Evolutionary conservation across 2,113 vertebrate species (phyloP), one percentile per base, ranked within the genome.

Genomic region (Salvelinus alpinus): DNA sequence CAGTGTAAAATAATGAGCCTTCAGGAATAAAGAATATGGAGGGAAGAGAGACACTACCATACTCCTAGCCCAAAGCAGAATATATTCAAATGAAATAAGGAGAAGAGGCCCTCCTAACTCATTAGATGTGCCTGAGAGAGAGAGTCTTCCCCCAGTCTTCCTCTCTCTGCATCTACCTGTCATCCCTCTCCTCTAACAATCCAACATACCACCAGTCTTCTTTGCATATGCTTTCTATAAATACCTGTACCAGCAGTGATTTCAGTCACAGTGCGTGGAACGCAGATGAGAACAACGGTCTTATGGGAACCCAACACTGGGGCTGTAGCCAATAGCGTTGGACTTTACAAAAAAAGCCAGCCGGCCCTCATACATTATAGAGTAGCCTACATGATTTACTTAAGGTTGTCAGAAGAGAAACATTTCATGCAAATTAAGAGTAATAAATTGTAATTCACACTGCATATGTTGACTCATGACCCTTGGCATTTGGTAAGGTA

Each of bases 381-480:
- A 95, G 94, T 85, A 94, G 91, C 87, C 91, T 92, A 88, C 88
- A 89, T 96, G 94, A 96, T 96, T 97, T 97, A 96, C 94, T 94
- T 93, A 93, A 92, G 90, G 91, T 95, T 98, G 95, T 97, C 96
- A 97, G 91, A 94, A 92, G 96, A 94, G 96, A 95, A 93, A 93
- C 95, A 95, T 96, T 95, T 95, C 94, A 95, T 87, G 93, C 94
- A 96, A 95, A 96, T 93, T 90, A 79, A 88, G 88, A 87, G 94
- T 95, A 96, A 98, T 97, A 96, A 97, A 97, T 96, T 96, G 94
- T 94, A 95, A 96, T 94, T 92, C 91, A 82, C 89, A 91, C 94
- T 92, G 95, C 94, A 96, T 95, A 94, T 94, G 93, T 95, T 97
- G 96, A 97, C 95, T 95, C 90, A 84, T 93, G 95, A 98, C 94